These are phyloP conservation scores for Heliconius cydno DNA, from an alignment of 2,888 invertebrate species.

Conservation along the genomic window DNA sequence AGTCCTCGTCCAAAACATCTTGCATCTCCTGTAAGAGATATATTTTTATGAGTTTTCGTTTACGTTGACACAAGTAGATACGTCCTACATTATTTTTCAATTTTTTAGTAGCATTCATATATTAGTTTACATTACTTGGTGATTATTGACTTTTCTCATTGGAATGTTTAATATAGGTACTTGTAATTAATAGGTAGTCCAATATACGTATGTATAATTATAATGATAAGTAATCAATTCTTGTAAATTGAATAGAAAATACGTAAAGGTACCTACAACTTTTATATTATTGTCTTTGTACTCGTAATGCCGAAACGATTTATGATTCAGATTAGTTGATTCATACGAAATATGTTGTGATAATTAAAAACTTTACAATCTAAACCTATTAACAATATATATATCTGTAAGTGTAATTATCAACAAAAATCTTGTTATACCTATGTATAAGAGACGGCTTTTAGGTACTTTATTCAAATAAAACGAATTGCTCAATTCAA, in stretches of 20 bases:
- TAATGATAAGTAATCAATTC: conserved; percentile 1
- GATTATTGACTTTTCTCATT: conserved; percentile 9
- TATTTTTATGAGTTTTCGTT: conserved; percentile 8
- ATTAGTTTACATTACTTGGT: not conserved
- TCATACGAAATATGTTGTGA: not conserved
- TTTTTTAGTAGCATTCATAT: not conserved
- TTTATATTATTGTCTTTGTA: not conserved
- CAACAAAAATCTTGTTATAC: not conserved
- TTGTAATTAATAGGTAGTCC: not conserved
- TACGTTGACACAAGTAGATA: not conserved
- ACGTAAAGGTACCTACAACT: not conserved
- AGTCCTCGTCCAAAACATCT: conserved; percentile 86
- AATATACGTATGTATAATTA: not conserved
- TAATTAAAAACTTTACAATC: conserved; percentile 1
- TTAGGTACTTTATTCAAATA: not conserved
- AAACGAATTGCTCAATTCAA: not conserved
- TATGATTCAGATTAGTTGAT: not conserved
- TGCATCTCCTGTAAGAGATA: conserved; percentile 82
- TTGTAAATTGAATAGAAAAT: not conserved
- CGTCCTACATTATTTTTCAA: not conserved
- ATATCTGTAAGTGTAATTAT: not conserved
- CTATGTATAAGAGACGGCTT: not conserved
- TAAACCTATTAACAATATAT: not conserved
- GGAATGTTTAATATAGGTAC: not conserved
- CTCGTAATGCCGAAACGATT: not conserved